Conservation (phyloP, 2,797 vertebrate species). For the Peromyscus attwateri region DNA sequence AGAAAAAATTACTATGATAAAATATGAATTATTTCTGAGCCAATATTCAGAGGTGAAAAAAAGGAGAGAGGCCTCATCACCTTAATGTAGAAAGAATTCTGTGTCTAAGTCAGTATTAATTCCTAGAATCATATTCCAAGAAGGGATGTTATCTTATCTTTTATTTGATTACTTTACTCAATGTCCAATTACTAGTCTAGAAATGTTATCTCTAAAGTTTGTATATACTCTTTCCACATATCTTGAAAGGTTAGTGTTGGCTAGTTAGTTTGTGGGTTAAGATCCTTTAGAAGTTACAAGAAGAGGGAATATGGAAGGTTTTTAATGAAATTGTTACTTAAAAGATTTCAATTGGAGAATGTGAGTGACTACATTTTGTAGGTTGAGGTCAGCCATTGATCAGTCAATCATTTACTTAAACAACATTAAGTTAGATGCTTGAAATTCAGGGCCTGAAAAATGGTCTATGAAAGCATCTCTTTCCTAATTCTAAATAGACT, state of each 20-base stretch:
- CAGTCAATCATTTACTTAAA: not conserved
- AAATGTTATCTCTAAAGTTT: slow-evolving; percentile 30
- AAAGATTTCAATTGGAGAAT: slow-evolving; percentile 49
- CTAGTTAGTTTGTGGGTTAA: not conserved
- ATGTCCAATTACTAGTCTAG: slow-evolving; percentile 42
- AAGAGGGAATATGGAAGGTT: not conserved
- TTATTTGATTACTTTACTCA: slow-evolving; percentile 25
- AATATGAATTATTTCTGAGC: slow-evolving; percentile 27
- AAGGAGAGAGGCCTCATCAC: not conserved
- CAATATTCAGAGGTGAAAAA: slow-evolving; percentile 51
- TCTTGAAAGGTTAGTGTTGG: not conserved
- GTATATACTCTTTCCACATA: not conserved
- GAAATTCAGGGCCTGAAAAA: not conserved
- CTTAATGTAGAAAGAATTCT: not conserved
- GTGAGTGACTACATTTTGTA: not conserved
- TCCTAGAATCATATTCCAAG: slow-evolving; percentile 44
- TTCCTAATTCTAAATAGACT: slow-evolving; percentile 12
- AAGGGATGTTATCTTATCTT: slow-evolving; percentile 25
- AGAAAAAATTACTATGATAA: slow-evolving; percentile 37
- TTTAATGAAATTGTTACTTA: not conserved
- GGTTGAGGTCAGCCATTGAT: not conserved
- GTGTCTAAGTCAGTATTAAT: slow-evolving; percentile 63
- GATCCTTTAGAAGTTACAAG: slow-evolving; percentile 16
- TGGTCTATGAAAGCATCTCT: not conserved
- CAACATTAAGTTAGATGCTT: not conserved